Percentiles rank a stretch among this genome's conserved stretches.
These are phyloP conservation scores for Pangasius sanitwongsei DNA, from an alignment of 2,797 vertebrate genomes.

Conservation along the genomic window DNA sequence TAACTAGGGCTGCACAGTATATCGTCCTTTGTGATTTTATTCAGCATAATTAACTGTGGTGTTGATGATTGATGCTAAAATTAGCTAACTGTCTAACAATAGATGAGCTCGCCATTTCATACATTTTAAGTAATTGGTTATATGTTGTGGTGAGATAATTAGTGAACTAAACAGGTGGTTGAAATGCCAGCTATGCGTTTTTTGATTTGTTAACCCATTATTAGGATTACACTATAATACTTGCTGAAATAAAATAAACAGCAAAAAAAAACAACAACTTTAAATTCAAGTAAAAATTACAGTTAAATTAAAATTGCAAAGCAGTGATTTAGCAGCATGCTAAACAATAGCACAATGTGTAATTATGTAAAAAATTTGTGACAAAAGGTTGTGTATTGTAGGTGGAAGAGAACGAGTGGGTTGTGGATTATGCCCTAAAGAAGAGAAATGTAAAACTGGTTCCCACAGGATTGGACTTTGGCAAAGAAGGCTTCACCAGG, in stretches of 20 bases:
- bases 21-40: not conserved
- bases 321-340: not conserved
- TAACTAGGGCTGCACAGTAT: not conserved
- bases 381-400: slow-evolving; percentile 58
- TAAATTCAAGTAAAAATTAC: not conserved
- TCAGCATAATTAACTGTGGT: not conserved
- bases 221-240: not conserved
- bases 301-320: not conserved
- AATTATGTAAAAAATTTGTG: not conserved
- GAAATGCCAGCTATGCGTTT: not conserved
- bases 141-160: not conserved
- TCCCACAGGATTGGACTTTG: slow-evolving; percentile 92
- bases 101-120: not conserved
- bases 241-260: not conserved
- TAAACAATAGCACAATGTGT: not conserved
- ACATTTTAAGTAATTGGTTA: not conserved
- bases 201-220: not conserved
- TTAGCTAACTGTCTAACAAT: not conserved
- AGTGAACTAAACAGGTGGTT: not conserved
- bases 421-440: slow-evolving; percentile 96
- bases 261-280: not conserved
- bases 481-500: slow-evolving; percentile 95
- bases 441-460: slow-evolving; percentile 96
- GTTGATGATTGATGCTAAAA: not conserved
- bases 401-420: slow-evolving; percentile 99